Evolutionary conservation across 2,888 invertebrate species (phyloP).

Genomic region (Platypus cylindrus): DNA sequence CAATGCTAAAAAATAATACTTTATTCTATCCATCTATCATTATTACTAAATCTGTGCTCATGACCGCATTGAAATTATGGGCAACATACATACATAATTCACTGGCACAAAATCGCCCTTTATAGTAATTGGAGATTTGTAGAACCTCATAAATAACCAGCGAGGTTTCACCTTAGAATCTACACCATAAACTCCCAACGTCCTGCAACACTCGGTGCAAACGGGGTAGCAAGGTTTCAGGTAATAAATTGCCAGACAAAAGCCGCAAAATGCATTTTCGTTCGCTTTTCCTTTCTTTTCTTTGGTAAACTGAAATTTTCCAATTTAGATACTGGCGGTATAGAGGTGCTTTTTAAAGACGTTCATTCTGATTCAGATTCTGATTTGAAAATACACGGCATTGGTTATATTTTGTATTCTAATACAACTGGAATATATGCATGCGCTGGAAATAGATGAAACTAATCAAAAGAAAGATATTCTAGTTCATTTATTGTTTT

Average conservation of each 20-base stretch:
- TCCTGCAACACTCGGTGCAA: conserved; percentile 12
- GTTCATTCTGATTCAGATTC: no score
- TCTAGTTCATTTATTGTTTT: no score
- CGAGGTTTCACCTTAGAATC: conserved; percentile 19
- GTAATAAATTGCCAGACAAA: conserved; percentile 22
- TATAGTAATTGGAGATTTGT: conserved; percentile 28
- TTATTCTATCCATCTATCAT: no score
- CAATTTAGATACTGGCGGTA: no score
- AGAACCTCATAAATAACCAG: conserved; percentile 26
- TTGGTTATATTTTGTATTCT: no score
- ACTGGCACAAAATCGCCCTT: conserved; percentile 15
- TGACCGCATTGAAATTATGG: conserved; percentile 3
- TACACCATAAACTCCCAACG: conserved; percentile 14
- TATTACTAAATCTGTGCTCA: conserved; percentile 5
- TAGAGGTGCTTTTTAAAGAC: no score
- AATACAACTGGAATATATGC: no score
- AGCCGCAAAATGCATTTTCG: conserved; percentile 24
- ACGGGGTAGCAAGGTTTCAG: conserved; percentile 16
- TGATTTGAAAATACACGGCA: no score
- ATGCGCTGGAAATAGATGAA: no score
- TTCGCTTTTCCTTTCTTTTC: conserved; percentile 19
- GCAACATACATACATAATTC: conserved; percentile 8
- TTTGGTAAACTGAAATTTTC: no score
- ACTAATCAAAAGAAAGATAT: no score
- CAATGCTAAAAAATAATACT: no score